These are phyloP conservation scores for Caenorhabditis sp. DNA, from an alignment of 2,888 invertebrate genomes.

Conservation along the genomic window DNA sequence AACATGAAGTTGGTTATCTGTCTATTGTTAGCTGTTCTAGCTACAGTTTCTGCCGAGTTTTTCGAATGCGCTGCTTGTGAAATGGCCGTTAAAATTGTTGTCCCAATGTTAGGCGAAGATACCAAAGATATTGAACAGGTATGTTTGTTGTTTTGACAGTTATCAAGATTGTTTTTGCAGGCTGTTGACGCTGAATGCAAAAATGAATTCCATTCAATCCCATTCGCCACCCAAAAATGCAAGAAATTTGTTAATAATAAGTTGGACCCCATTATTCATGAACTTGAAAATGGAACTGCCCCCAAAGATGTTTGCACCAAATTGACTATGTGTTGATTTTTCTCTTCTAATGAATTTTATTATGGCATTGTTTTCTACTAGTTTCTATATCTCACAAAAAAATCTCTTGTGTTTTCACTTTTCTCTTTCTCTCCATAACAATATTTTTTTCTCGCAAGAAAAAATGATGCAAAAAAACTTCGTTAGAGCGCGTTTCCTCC, in stretches of 20 bases:
- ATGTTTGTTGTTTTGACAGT: background rate
- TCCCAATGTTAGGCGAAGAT: conserved; percentile 45
- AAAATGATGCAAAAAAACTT: background rate
- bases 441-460: background rate
- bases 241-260: conserved; percentile 42
- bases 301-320: conserved; percentile 52
- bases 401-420: too few relatives aligned
- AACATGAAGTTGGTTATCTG: background rate
- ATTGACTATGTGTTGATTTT: conserved; percentile 32
- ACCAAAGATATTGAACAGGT: conserved; percentile 42
- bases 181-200: conserved; percentile 50
- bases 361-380: too few relatives aligned
- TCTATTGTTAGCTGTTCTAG: background rate
- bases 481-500: background rate
- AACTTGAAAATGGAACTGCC: conserved; percentile 53
- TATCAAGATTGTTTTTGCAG: conserved; percentile 12
- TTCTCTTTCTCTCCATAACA: background rate
- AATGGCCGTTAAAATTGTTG: conserved; percentile 45
- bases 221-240: conserved; percentile 47
- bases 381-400: too few relatives aligned
- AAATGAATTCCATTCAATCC: conserved; percentile 41
- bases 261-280: conserved; percentile 50
- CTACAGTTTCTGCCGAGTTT: conserved; percentile 6
- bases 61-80: conserved; percentile 50
- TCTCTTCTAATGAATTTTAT: too few relatives aligned